Evolutionary conservation across 2,113 vertebrate genomes (phyloP), one percentile per base, ranked within the genome.

Genomic region (Lepus europaeus): DNA sequence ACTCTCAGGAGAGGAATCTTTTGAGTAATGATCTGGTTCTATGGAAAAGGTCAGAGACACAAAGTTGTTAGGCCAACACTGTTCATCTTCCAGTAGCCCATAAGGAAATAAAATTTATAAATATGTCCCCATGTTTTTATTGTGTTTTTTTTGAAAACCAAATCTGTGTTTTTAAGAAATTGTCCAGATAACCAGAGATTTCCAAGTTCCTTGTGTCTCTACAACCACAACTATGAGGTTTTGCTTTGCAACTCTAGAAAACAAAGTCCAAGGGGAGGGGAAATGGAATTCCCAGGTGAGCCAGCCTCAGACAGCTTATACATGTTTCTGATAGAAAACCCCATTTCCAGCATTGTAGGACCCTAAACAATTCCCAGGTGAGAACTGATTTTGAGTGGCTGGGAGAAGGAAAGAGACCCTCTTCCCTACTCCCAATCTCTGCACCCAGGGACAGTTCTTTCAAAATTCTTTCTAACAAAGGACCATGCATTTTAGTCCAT

Each of bases 1-100:
- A 84, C 89, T 77, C 76, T 80, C 53, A 73, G 7, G 56, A 87
- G 66, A 84, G 27, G n/a, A 91, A 83, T 86, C 25, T 83, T 90
- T 80, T 80, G n/a, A 86, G 86, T 59, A 84, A 72, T 36, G 25
- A 80, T 73, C 14, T 29, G 20, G 59, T 78, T 81, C 39, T 31
- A 64, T 14, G 27, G 39, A 89, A 89, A 89, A 84, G 27, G 39
- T 25, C 51, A 83, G 59, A 76, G 29, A 36, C 13, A 87, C 16
- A 88, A 81, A 73, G 64, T 59, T 86, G 70, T 33, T 91, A 19
- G 36, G 20, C 29, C 77, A 91, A 87, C 9, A 72, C 22, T n/a
- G 1, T 19, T 13, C 12, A 81, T 68, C 66, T 82, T 76, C 51
- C 63, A 63, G 92, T 29, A 51, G 23, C 61, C 70, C 16, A 39